Base-by-base conservation (phyloP, 2,797 vertebrate species). In the Sternarchorhynchus goeldii region DNA sequence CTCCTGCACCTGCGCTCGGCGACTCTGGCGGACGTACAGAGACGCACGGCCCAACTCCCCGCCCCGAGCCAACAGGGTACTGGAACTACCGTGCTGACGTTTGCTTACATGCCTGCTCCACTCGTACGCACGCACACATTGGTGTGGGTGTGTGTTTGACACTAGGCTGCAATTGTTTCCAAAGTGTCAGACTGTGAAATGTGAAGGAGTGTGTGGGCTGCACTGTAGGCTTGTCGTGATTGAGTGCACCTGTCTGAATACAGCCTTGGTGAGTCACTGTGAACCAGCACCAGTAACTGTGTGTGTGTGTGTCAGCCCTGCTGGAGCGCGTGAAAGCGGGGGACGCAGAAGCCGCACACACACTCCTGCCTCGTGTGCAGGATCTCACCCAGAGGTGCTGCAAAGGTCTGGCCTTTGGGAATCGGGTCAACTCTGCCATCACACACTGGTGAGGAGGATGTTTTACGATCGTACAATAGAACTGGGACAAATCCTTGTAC, bases 21-120 rank as follows among this genome's bases (percentile, higher is more conserved):
- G 12, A 86, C 89, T 2, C 72, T 89, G 68, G 83, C 82, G 67
- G 90, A 81, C 71, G 57, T 87, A 14, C 85, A 94, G 77, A 88
- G 83, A 55, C 88, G 87, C 72, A 80, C 82, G 0, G 84, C 83
- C 1, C 84, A 75, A 55, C 88, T 91, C 25, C 88, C 86, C 5
- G 88, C 86, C 3, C 86, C 89, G 6, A 90, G 92, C 83, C 90
- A 91, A 34, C 92, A 93, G 75, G 88, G 94, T 95, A 81, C 77
- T 6, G 14, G 5, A 14, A 5, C 21, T 16, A 53, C 31, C 5
- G 41, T 45, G 41, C 65, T n/a, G 32, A 12, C 31, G 60, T 32
- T 56, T 53, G 6, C 18, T 29, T 31, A 34, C 41, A 14, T 2
- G 16, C 31, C 0, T 45, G 17, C 10, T 2, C 18, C 8, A 25